Conservation (phyloP, 1,140 invertebrate genomes). For the Acyrthosiphon pisum region DNA sequence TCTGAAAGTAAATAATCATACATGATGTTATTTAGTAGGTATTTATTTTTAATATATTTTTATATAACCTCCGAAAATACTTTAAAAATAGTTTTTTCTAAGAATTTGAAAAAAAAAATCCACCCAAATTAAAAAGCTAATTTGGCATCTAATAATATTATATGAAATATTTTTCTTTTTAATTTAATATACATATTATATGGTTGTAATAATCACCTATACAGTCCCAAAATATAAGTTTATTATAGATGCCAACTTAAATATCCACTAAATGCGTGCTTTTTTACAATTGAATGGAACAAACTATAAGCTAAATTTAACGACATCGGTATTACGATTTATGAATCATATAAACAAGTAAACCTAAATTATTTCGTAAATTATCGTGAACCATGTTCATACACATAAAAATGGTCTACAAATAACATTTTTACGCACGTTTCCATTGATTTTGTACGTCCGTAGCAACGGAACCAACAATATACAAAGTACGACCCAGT, state of each 20-base stretch:
- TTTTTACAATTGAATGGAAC: neutral
- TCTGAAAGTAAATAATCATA: no score
- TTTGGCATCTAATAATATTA: no score
- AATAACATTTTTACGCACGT: neutral
- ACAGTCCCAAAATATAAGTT: neutral
- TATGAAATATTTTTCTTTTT: no score
- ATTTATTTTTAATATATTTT: no score
- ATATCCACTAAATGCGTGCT: neutral
- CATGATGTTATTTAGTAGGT: no score
- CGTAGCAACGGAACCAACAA: slow-evolving; percentile 22
- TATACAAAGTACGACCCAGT: neutral
- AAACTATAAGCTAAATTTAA: neutral
- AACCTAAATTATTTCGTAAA: neutral
- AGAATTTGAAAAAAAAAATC: no score
- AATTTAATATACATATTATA: no score
- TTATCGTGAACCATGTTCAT: neutral
- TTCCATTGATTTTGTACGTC: neutral
- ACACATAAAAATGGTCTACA: neutral
- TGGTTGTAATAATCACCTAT: neutral
- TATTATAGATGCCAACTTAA: neutral
- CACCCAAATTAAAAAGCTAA: no score
- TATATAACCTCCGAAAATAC: no score
- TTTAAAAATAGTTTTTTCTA: no score
- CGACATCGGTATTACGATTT: neutral
- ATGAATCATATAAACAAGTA: neutral